Base-by-base conservation (phyloP, 2,888 invertebrate species). In the Lymantria dispar region DNA sequence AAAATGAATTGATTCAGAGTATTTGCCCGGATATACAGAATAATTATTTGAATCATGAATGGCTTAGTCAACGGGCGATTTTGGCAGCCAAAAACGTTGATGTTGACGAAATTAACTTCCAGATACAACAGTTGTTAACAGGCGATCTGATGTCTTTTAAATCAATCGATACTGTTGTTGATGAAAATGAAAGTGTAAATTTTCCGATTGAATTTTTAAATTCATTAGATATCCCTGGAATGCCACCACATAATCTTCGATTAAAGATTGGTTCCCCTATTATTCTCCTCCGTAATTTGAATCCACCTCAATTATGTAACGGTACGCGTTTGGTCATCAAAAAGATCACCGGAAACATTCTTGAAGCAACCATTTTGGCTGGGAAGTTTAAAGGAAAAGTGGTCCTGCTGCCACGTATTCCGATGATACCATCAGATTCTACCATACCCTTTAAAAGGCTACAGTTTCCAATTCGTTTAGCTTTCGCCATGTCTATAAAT, bases 191-290 rank as follows among this genome's bases (percentile, higher is more conserved):
- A 48, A 58, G 48, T 38, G 55, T 64, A 15, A 56, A 66, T 40
- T 62, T 64, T 13, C 68, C 61, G 45, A 58, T 64, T 45, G 62
- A 70, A 53, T 68, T 68, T 64, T 56, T 67, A 47, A 69, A 70
- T 68, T 70, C 63, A 5, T 45, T 68, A 8, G 64, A 64, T 33
- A 59, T 60, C 37, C 22, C 56, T 51, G 62, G 60, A 15, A 48
- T 64, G 33, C 58, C 62, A 42, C 52, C 61, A 41, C 62, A 62
- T 43, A 49, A 51, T 49, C 31, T 62, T n/a, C 44, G 14, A 22
- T 59, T 64, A 57, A 66, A 64, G 54, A 50, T 56, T 8, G 56
- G 52, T n/a, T 45, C 12, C 11, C 52, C 56, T 33, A 52, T 58
- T 9, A 48, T 56, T 38, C 47, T 58, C 8, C 42, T 64, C 9